Conservation (phyloP, 2,113 vertebrate species). For the Grammomys surdaster region DNA sequence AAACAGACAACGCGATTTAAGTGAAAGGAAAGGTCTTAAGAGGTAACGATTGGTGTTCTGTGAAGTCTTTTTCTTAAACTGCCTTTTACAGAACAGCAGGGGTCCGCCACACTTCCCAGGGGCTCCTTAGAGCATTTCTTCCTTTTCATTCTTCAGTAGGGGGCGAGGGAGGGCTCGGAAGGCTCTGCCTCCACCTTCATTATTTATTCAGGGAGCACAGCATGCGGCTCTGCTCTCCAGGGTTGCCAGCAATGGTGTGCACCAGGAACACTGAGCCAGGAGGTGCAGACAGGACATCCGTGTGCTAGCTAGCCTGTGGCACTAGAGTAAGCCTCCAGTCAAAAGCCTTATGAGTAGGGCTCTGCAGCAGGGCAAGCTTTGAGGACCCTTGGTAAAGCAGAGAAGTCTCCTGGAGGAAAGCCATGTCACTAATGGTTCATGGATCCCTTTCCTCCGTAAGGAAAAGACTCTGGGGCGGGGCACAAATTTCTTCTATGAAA, state of each 20-base stretch:
- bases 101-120: conserved; percentile 50
- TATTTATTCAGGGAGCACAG: conserved; percentile 37
- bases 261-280: conserved; percentile 51
- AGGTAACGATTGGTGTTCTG: conserved; percentile 75
- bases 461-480: neutral
- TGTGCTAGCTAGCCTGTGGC: neutral
- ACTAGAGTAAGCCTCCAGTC: neutral
- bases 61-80: conserved; percentile 70
- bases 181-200: conserved; percentile 11
- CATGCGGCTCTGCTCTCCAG: neutral
- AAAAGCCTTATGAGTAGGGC: neutral
- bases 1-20: neutral
- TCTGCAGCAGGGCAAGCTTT: neutral
- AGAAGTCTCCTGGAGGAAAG: neutral
- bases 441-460: neutral
- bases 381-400: neutral
- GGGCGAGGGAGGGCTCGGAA: conserved; percentile 43
- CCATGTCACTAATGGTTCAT: neutral
- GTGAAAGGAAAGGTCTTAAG: conserved; percentile 70
- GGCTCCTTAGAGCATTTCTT: conserved; percentile 62
- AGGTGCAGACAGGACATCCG: no score
- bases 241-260: neutral
- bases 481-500: neutral
- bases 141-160: conserved; percentile 18
- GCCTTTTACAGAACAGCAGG: conserved; percentile 69